Evolutionary conservation across 2,113 vertebrate genomes (phyloP), one percentile per base, ranked within the genome.

Genomic region (Vulpes ferrilata): DNA sequence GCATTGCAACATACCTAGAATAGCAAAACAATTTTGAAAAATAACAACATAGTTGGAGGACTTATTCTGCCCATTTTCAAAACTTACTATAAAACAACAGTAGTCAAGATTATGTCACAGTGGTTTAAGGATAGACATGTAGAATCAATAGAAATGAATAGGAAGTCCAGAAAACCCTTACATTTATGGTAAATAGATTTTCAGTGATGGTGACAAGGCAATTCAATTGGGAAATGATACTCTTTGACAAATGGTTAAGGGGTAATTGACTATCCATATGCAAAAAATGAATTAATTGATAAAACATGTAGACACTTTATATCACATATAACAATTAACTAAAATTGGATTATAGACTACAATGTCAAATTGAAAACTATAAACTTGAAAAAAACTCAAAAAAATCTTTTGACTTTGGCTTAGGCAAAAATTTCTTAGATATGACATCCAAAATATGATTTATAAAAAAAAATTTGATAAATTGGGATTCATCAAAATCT

Each of bases 361-460:
- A 35, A 88, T 87, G 65, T 73, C 38, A 55, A 92, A 57, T 12
- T 53, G n/a, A 92, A 92, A 92, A 81, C 48, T 82, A 81, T 81
- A 87, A 92, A 73, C n/a, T 60, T 74, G 43, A 27, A 81, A 71
- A 55, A 73, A 76, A 48, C 73, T 81, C 12, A 51, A 35, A 65
- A 83, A 81, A 71, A 71, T 38, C 9, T 30, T 92, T 59, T 88
- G 57, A 81, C 48, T 71, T 81, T 74, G 35, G n/a, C 23, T 88
- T 64, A 76, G 25, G 67, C 57, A 83, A 62, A 80, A 59, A 51
- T 76, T 83, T 78, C 78, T 93, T 96, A 69, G 67, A 38, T 53
- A 83, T 32, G 22, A 76, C 11, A 83, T 17, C 16, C 19, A 88
- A 88, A 82, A 57, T 59, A 74, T 1, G 4, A 73, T 78, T 89